These are phyloP conservation scores for Lagopus leucura DNA, from an alignment of 2,113 vertebrate genomes.

Conservation along the genomic window DNA sequence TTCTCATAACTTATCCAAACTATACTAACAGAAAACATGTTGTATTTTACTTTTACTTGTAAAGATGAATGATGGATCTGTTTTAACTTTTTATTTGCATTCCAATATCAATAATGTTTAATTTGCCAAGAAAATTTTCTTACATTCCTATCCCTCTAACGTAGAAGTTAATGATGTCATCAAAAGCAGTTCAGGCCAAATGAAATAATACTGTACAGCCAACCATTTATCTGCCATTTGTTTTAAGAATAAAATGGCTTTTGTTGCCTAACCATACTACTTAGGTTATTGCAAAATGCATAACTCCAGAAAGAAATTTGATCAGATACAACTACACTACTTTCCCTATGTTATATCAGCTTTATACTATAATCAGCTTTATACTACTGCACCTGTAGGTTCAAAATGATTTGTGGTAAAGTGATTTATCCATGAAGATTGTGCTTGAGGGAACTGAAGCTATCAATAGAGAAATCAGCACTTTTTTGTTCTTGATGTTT, in stretches of 20 bases:
- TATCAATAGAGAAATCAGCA: not conserved
- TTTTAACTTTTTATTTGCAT: conserved; percentile 50
- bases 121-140: conserved; percentile 46
- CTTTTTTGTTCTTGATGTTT: not conserved
- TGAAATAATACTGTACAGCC: conserved; percentile 1
- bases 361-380: not conserved
- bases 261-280: conserved; percentile 18
- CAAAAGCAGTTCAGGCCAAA: not conserved
- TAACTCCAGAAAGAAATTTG: conserved; percentile 32
- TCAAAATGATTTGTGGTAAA: not conserved
- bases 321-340: not conserved
- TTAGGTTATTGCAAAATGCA: conserved; percentile 15
- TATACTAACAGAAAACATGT: not conserved
- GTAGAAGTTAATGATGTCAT: not conserved
- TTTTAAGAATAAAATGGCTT: conserved; percentile 49
- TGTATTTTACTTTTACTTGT: conserved; percentile 33
- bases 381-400: not conserved
- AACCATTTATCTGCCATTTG: conserved; percentile 36
- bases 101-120: conserved; percentile 36
- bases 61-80: conserved; percentile 11
- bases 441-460: not conserved
- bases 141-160: conserved; percentile 33
- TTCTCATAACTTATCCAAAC: not conserved
- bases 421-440: conserved; percentile 8
- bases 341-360: conserved; percentile 19